A percentile compares a stretch with the other conserved stretches of the same genome.
These are phyloP conservation scores for Ornithorhynchus anatinus DNA, from an alignment of 2,113 vertebrate genomes.

Conservation along the genomic window DNA sequence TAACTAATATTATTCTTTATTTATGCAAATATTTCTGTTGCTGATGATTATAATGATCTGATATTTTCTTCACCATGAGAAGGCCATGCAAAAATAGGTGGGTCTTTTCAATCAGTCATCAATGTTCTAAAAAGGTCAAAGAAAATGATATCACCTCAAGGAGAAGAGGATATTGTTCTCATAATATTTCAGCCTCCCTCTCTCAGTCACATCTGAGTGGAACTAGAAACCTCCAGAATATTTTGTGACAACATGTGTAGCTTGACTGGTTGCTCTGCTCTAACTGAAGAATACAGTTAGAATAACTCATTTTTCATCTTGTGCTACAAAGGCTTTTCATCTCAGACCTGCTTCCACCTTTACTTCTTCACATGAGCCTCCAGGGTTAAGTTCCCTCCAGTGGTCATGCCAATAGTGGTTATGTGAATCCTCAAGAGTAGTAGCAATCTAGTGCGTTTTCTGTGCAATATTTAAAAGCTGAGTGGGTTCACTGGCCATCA, in stretches of 20 bases:
- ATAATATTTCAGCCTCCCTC: slow-evolving; percentile 27
- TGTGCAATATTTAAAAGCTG: slow-evolving; percentile 10
- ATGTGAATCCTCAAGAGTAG: not conserved
- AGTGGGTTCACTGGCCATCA: not conserved
- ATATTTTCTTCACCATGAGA: slow-evolving; percentile 13
- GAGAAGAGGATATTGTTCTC: slow-evolving; percentile 30
- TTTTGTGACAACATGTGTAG: slow-evolving; percentile 55
- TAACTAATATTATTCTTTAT: not conserved
- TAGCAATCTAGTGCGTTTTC: not conserved
- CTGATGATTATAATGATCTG: not conserved
- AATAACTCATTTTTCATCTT: slow-evolving; percentile 34
- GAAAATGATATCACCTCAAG: slow-evolving; percentile 40
- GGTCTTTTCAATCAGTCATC: slow-evolving; percentile 20
- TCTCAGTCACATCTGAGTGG: slow-evolving; percentile 25
- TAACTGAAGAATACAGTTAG: not conserved
- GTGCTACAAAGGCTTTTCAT: slow-evolving; percentile 50
- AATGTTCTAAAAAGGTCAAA: slow-evolving; percentile 37
- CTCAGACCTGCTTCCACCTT: not conserved
- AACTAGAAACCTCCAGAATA: slow-evolving; percentile 32
- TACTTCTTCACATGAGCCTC: not conserved
- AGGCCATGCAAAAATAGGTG: slow-evolving; percentile 9
- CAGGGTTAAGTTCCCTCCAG: slow-evolving; percentile 1
- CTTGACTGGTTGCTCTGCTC: slow-evolving; percentile 48
- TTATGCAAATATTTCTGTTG: not conserved
- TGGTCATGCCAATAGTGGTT: not conserved